Evolutionary conservation across 2,113 vertebrate species (phyloP), one percentile per base, ranked within the genome.

Genomic region (Emydocephalus ijimae): DNA sequence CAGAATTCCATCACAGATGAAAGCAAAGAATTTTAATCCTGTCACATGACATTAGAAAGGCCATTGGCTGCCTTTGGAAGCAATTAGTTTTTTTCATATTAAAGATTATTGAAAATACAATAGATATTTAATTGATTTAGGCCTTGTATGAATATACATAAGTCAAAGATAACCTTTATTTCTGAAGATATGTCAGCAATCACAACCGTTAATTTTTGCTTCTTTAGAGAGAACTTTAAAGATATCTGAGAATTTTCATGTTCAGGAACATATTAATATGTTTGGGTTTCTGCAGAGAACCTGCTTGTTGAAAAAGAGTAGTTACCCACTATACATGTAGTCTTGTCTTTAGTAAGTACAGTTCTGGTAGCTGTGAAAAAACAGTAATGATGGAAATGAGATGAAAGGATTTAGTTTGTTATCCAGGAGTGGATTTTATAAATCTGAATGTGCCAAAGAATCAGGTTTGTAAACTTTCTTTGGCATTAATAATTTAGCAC

Each of bases 271-370:
- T 69, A n/a, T 45, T n/a, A 45, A n/a, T 93, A 85, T 93, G 85
- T 91, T 90, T 88, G 59, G 14, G 39, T 14, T 61, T 90, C 23
- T 86, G 45, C 59, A 93, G 88, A 85, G 55, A 95, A 14, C 6
- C 59, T 90, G 23, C 91, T 48, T 57, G 92, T 88, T 86, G 23
- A 34, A 29, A 74, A 89, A 56, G 64, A 89, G 24, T 92, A 56
- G 3, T 15, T 92, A 89, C 26, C 81, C 81, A 34, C 92, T 74
- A n/a, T 81, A 52, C 74, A 21, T 81, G 43, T 50, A 15, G 91
- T 85, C 74, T 86, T 69, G 56, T 94, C 54, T 94, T 74, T 90
- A 92, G 87, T 92, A 81, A 57, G 91, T 91, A 86, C 91, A 85
- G 10, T 50, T 91, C 55, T 39, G 43, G 48, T 23, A 50, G 43